Base-by-base conservation (phyloP, 1,140 invertebrate species). In the Drosophila orosa region DNA sequence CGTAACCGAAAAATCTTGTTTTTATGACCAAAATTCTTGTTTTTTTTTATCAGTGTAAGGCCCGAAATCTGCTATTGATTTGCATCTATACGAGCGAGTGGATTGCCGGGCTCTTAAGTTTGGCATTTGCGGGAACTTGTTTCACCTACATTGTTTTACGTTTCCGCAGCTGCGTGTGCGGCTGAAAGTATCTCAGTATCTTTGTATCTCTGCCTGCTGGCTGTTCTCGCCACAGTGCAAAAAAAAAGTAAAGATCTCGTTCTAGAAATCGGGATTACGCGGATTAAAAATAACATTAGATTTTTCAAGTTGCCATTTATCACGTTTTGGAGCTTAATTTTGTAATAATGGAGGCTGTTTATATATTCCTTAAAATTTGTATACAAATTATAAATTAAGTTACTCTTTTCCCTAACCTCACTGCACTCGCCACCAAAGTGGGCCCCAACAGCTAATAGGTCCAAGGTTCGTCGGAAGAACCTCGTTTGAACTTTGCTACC, bases 121-220 rank as follows among this genome's bases (percentile, higher is more conserved):
- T 83, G 71, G 60, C 66, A 72, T 84, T 79, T 83, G 65, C 69
- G 72, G 80, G 65, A 89, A 89, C 84, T 89, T 75, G 84, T 89
- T 89, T 89, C 84, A 89, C 84, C 84, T 89, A 89, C 84, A 89
- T 89, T 80, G 62, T 67, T 78, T 89, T 78, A 71, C 83, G 76
- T 86, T 87, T 86, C 84, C 80, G 83, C 76, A 89, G 84, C 79
- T 83, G 84, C 83, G 76, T 89, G 84, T 83, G 83, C 72, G 79
- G 76, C 71, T 66, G 42, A 52, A 73, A 69, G 68, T 72, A 48
- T 56, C 62, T 56, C 25, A 60, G 52, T 59, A 61, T 67, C 71
- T 74, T 56, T 68, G 77, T 69, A 63, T 75, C 52, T 55, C 22
- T 48, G 65, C 22, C 54, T 44, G 57, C 24, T 74, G 19, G 37